Conservation (phyloP, 30 jellyfish, hydroid and myxozoan species). For the Aurelia aurita complex sp. Pacific region DNA sequence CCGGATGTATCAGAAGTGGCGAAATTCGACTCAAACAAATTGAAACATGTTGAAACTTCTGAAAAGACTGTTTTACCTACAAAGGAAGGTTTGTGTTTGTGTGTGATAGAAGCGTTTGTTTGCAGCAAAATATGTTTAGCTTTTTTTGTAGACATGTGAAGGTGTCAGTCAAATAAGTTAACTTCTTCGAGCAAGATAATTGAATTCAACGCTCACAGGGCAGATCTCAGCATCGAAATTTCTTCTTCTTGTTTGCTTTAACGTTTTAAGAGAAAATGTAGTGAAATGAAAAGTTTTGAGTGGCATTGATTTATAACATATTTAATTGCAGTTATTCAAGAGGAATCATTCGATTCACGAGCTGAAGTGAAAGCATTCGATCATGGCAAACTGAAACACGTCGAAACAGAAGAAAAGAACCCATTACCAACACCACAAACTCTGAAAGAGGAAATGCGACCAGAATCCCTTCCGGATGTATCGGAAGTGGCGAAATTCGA, state of each 20-base stretch:
- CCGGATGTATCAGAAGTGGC: constrained; percentile 73
- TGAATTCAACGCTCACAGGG: too few species aligned
- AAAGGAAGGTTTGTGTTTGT: constrained; percentile 38
- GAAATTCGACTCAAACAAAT: constrained; percentile 42
- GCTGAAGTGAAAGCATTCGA: constrained; percentile 88
- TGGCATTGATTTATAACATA: too few species aligned
- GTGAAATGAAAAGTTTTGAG: too few species aligned
- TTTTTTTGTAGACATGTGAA: too few species aligned
- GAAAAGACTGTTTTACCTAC: constrained; percentile 71
- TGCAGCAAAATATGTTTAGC: too few species aligned
- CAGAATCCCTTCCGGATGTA: constrained; percentile 76
- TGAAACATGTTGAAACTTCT: constrained; percentile 73
- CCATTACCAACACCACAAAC: constrained; percentile 83
- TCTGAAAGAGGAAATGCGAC: constrained; percentile 74
- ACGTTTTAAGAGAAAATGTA: too few species aligned
- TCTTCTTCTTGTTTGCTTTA: too few species aligned
- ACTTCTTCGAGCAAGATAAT: too few species aligned
- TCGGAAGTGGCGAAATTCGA: constrained; percentile 60
- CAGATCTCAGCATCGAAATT: too few species aligned
- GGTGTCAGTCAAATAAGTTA: too few species aligned
- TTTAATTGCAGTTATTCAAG: too few species aligned
- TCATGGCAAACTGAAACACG: constrained; percentile 70
- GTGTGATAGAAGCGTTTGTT: too few species aligned
- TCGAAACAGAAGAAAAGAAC: constrained; percentile 80
- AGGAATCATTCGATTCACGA: constrained; percentile 32